Conservation (phyloP, 2,113 vertebrate species). For the Chinchilla lanigera region DNA sequence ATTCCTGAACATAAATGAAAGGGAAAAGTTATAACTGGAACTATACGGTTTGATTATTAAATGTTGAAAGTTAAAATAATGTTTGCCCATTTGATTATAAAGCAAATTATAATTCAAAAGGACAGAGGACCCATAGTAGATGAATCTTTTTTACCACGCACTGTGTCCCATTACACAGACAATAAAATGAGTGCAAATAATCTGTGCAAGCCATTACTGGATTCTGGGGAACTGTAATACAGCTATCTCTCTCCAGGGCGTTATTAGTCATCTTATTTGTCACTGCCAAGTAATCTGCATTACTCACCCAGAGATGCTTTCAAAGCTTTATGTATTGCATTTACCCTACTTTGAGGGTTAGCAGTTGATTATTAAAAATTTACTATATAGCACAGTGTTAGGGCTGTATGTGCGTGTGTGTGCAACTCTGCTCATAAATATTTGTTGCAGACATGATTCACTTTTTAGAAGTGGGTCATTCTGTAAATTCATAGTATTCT, state of each 20-base stretch:
- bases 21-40: conserved; percentile 17
- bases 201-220: neutral
- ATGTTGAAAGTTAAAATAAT: conserved; percentile 49
- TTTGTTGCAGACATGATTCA: conserved; percentile 62
- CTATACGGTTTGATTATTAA: conserved; percentile 39
- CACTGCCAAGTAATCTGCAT: neutral
- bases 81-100: neutral
- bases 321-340: conserved; percentile 31
- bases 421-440: conserved; percentile 50
- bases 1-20: conserved; percentile 30
- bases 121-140: neutral
- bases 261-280: neutral
- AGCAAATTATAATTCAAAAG: neutral
- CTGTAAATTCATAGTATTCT: conserved; percentile 53
- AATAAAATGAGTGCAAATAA: neutral
- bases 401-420: neutral
- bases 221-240: neutral
- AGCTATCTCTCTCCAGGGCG: neutral
- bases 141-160: neutral
- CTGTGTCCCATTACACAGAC: neutral
- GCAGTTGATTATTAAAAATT: conserved; percentile 54
- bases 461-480: conserved; percentile 70
- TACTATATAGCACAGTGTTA: neutral
- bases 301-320: neutral
- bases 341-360: conserved; percentile 32